Conservation (phyloP, 2,113 vertebrate genomes). For the Daubentonia madagascariensis region DNA sequence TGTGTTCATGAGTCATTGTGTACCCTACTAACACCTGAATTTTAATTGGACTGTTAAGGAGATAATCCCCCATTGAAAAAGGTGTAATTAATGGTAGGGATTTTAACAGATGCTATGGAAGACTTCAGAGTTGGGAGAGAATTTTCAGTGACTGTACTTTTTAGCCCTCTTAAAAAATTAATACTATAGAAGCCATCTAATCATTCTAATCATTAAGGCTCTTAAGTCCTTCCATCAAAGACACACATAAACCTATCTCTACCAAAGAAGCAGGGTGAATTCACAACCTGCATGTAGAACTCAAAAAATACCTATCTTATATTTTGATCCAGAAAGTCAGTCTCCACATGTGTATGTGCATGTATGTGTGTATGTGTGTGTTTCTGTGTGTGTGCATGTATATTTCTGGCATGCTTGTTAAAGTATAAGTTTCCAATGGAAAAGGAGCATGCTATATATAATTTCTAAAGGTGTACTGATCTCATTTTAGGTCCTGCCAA, state of each 20-base stretch:
- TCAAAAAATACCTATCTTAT: constrained; percentile 7
- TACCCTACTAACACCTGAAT: background rate
- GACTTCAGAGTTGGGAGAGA: background rate
- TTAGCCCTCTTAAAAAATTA: background rate
- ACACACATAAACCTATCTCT: background rate
- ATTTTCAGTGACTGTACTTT: background rate
- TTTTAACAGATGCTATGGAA: constrained; percentile 23
- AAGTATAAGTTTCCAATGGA: constrained; percentile 31
- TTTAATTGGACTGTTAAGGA: background rate
- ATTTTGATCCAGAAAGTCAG: constrained; percentile 21
- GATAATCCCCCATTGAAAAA: background rate
- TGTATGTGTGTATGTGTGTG: background rate
- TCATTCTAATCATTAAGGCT: background rate
- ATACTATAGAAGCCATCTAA: background rate
- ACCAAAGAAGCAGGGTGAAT: background rate
- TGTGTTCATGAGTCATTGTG: background rate
- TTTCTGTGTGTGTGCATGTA: background rate
- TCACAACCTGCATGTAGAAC: background rate
- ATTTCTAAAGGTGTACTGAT: constrained; percentile 25
- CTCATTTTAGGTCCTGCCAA: constrained; percentile 41
- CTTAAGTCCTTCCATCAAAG: background rate
- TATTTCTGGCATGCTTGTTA: constrained; percentile 50
- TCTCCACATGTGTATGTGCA: background rate
- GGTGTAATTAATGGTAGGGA: background rate
- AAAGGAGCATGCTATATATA: constrained; percentile 35